Base-by-base conservation (phyloP, 2,888 invertebrate species). In the Stenurella melanura region DNA sequence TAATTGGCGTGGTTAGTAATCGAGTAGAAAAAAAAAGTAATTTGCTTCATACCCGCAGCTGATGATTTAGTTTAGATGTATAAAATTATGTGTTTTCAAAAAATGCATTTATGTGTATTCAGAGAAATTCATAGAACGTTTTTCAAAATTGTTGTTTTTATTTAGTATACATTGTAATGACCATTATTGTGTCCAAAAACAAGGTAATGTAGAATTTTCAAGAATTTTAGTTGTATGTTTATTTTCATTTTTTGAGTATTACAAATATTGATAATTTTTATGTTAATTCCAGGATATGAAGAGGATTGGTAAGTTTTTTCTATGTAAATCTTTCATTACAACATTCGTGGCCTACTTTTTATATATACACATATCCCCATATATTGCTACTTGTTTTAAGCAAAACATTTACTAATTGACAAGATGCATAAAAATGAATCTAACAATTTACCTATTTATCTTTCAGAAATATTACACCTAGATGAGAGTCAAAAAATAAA, bases 241-340 rank as follows among this genome's bases (percentile, higher is more conserved):
- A 63, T 57, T 78, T 75, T 78, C 74, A 70, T 75, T 76, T 74
- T 77, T 60, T 77, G 75, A 73, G 38, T 73, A 77, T 78, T 72
- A 76, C 58, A 63, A n/a, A 70, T 83, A 84, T 83, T 85, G 81
- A 84, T 86, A 78, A 81, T 81, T 83, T 87, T 86, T 87, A 58
- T 58, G 81, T 87, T 87, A 87, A 86, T 88, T 88, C 82, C 87
- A 88, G 87, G 87, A 82, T 85, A 82, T 86, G 86, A 87, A 88
- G 88, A 87, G 88, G 87, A 88, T 81, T 86, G 89, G 88, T 89
- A 88, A 89, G 89, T 88, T 84, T 86, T 83, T 84, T 82, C 76
- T 73, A 70, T 80, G 80, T 75, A 75, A 78, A 74, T 72, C 54
- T 69, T 63, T 74, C 63, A 72, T 63, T 72, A 72, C 72, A 72